Evolutionary conservation across 2,888 invertebrate genomes (phyloP).

Genomic region (Taphrorychus bicolor): DNA sequence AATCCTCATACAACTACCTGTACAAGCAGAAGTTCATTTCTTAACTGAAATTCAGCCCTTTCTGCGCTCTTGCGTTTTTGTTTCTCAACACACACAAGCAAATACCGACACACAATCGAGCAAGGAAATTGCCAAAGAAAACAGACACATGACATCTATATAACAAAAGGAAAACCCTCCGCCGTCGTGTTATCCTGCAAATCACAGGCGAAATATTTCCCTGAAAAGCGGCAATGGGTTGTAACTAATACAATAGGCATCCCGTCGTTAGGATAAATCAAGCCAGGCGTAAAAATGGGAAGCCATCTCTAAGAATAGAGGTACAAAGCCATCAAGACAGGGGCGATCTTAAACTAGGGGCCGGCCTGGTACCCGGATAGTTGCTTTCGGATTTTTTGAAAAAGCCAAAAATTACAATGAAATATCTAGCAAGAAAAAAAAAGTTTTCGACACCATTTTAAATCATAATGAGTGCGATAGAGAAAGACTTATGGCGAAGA

Average conservation of each 20-base stretch:
- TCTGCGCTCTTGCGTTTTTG: background rate
- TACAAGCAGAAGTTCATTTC: too few relatives aligned
- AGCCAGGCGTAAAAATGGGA: constrained; percentile 50
- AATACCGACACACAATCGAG: background rate
- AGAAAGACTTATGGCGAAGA: too few relatives aligned
- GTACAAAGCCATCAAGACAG: constrained; percentile 13
- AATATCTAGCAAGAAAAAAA: too few relatives aligned
- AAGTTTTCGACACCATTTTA: too few relatives aligned
- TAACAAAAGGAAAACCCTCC: constrained; percentile 26
- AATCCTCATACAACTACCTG: too few relatives aligned
- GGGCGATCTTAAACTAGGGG: too few relatives aligned
- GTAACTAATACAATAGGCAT: constrained; percentile 51
- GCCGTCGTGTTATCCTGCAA: constrained; percentile 42
- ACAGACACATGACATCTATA: constrained; percentile 22
- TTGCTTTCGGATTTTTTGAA: too few relatives aligned
- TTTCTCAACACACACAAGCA: background rate
- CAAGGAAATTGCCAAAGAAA: background rate
- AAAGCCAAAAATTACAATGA: too few relatives aligned
- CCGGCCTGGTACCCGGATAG: too few relatives aligned
- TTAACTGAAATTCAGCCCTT: too few relatives aligned
- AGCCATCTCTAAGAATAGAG: constrained; percentile 13
- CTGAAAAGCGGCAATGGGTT: constrained; percentile 50
- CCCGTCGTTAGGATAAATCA: constrained; percentile 50
- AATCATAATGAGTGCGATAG: too few relatives aligned
- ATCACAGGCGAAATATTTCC: constrained; percentile 46